Percentiles rank a stretch among this genome's conserved stretches.
Evolutionary conservation across 2,888 invertebrate species (phyloP).

Genomic region (Calliphora vomitoria): DNA sequence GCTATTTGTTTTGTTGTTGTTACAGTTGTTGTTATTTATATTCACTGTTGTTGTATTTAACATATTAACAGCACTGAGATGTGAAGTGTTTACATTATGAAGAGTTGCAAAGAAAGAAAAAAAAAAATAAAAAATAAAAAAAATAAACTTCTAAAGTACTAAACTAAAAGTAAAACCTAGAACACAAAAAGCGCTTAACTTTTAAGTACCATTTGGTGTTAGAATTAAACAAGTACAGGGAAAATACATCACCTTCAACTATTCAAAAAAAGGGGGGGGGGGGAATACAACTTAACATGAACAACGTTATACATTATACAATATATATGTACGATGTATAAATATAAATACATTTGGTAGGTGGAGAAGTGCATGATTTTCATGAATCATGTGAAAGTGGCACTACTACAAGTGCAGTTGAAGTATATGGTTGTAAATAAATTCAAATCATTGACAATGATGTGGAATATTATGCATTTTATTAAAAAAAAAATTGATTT

Average conservation of each 20-base stretch:
- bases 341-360: not conserved
- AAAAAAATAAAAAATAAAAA: conserved; percentile 13
- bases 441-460: not conserved
- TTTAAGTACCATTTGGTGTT: conserved; percentile 73
- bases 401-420: not conserved
- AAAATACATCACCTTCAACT: conserved; percentile 42
- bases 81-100: conserved; percentile 70
- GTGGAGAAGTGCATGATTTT: not conserved
- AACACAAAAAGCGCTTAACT: conserved; percentile 71
- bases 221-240: conserved; percentile 60
- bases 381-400: not conserved
- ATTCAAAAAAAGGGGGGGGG: not conserved
- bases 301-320: not conserved
- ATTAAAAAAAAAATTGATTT: not conserved
- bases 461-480: not conserved
- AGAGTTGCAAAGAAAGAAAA: conserved; percentile 18
- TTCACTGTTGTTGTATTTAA: conserved; percentile 35
- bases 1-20: conserved; percentile 3
- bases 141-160: conserved; percentile 6
- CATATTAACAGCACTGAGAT: conserved; percentile 64
- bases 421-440: not conserved
- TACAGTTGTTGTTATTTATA: conserved; percentile 1
- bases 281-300: not conserved
- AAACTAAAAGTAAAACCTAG: conserved; percentile 37
- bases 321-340: not conserved